Conservation (phyloP, 2,888 invertebrate genomes). For the Drosophila lacicola region DNA sequence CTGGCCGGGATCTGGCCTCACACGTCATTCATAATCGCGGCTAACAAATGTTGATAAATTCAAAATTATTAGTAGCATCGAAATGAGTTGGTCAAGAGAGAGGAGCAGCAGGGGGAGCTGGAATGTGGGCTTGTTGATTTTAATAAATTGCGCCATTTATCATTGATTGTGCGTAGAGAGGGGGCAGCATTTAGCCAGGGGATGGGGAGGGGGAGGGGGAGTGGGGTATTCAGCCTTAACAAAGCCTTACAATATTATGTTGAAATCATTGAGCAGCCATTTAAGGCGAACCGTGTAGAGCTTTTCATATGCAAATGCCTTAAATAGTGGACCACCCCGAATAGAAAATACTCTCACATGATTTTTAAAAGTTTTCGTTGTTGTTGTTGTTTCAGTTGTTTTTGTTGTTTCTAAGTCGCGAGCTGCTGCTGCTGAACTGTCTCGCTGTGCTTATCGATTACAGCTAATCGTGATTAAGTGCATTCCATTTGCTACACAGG, state of each 20-base stretch:
- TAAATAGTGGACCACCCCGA: slow-evolving; percentile 63
- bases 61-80: slow-evolving; percentile 74
- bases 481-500: slow-evolving; percentile 75
- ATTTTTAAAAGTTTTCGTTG: slow-evolving; percentile 2
- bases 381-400: slow-evolving; percentile 5
- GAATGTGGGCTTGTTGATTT: slow-evolving; percentile 70
- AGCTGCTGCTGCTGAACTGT: slow-evolving; percentile 33
- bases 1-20: slow-evolving; percentile 45
- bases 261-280: slow-evolving; percentile 81
- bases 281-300: slow-evolving; percentile 60
- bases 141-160: slow-evolving; percentile 78
- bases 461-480: slow-evolving; percentile 83
- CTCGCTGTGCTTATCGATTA: slow-evolving; percentile 79
- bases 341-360: slow-evolving; percentile 23
- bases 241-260: slow-evolving; percentile 74
- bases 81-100: slow-evolving; percentile 42
- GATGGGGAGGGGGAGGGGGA: not conserved
- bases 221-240: slow-evolving; percentile 28
- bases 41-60: slow-evolving; percentile 82
- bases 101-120: slow-evolving; percentile 7
- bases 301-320: slow-evolving; percentile 78
- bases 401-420: slow-evolving; percentile 36
- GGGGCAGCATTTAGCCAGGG: no score
- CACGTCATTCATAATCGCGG: slow-evolving; percentile 78
- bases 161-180: slow-evolving; percentile 40